Evolutionary conservation across 2,888 invertebrate genomes (phyloP).

Genomic region (Neoaliturus tenellus): DNA sequence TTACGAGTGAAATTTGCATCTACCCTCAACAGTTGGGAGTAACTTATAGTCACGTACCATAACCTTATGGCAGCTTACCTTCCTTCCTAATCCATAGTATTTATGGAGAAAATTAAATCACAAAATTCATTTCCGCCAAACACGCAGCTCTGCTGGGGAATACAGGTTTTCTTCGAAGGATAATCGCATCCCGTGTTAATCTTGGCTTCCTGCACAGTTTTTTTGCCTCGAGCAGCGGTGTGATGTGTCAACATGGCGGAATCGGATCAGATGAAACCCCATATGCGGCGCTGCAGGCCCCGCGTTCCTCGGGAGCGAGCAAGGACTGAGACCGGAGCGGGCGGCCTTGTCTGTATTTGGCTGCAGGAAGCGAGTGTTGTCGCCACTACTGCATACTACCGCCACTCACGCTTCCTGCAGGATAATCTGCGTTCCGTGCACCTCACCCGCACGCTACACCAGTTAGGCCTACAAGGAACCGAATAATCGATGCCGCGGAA

Average conservation of each 20-base stretch:
- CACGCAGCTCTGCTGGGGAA: too few relatives aligned
- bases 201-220: too few relatives aligned
- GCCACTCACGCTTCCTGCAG: background rate
- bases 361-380: background rate
- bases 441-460: background rate
- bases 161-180: too few relatives aligned
- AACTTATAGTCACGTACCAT: too few relatives aligned
- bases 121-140: too few relatives aligned
- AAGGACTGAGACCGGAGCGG: background rate
- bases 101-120: too few relatives aligned
- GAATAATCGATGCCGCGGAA: background rate
- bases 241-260: background rate
- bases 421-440: background rate
- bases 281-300: background rate
- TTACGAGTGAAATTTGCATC: too few relatives aligned
- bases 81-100: too few relatives aligned
- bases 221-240: too few relatives aligned
- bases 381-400: background rate
- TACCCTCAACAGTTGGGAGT: too few relatives aligned
- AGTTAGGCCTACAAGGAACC: background rate
- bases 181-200: too few relatives aligned
- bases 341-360: slow-evolving; percentile 9
- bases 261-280: background rate
- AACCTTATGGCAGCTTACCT: too few relatives aligned
- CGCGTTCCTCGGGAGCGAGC: background rate